Base-by-base conservation (phyloP, 2,113 vertebrate genomes). In the Festucalex cinctus region DNA sequence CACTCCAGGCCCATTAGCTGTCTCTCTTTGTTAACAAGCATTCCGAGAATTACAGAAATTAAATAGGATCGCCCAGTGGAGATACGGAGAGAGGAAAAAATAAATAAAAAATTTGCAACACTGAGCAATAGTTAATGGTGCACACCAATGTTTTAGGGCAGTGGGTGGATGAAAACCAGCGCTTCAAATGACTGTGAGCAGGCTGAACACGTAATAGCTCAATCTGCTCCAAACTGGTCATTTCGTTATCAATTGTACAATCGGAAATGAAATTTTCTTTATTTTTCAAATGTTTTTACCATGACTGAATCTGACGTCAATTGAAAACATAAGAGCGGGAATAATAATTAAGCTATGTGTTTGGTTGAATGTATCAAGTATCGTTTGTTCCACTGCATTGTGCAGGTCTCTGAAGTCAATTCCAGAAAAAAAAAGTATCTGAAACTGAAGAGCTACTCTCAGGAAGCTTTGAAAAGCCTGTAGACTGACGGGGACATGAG, bases 1-100 rank as follows among this genome's bases (percentile, higher is more conserved):
- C 77, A 83, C 86, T 85, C 86, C 82, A 88, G 85, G 83, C 83
- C 85, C 84, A 89, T 91, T 88, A 89, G 78, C 86, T 54, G 69
- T 68, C 70, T 83, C 66, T 82, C 74, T 84, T 69, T 76, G 81
- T 80, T 85, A 90, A 84, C 84, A 87, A 86, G 74, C 75, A 59
- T 76, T 83, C 58, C 60, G 66, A 79, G 77, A 85, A 86, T 85
- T 84, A 79, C 43, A 81, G 63, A 75, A 78, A 81, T 84, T 84
- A 84, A 86, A 81, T 73, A 73, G 71, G 56, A 79, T 63, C 66
- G 67, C 76, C 87, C 81, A 85, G 78, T 75, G 63, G 84, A 83
- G 77, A 81, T 82, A 81, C 80, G 72, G 73, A n/a, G n/a, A n/a
- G n/a, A 74, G 75, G 70, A 83, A 85, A 87, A 89, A 75, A 74